Evolutionary conservation across 2,888 invertebrate genomes (phyloP).

Genomic region (Chorisops tibialis): DNA sequence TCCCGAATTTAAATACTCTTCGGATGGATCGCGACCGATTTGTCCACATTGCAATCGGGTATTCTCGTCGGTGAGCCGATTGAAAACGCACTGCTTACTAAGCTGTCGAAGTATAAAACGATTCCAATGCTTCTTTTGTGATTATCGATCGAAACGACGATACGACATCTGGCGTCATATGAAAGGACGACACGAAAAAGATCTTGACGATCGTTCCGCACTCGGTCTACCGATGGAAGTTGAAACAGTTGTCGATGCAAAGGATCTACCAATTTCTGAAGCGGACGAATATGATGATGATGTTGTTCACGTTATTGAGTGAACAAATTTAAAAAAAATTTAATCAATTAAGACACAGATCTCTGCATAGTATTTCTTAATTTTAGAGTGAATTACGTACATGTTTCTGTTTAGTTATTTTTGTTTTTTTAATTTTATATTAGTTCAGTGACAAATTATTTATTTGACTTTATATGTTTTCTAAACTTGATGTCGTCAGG

Average conservation of each 20-base stretch:
- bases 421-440: too few relatives aligned
- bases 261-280: slow-evolving; percentile 16
- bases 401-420: too few relatives aligned
- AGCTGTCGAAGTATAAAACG: slow-evolving; percentile 32
- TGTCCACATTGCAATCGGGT: slow-evolving; percentile 31
- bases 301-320: slow-evolving; percentile 26
- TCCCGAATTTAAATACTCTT: background rate
- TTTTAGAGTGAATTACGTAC: too few relatives aligned
- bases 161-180: slow-evolving; percentile 33
- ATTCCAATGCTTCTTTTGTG: slow-evolving; percentile 34
- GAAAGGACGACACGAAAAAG: slow-evolving; percentile 29
- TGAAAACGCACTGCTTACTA: slow-evolving; percentile 30
- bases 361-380: too few relatives aligned
- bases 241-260: slow-evolving; percentile 27
- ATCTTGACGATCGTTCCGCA: slow-evolving; percentile 9
- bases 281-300: slow-evolving; percentile 16
- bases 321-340: background rate
- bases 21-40: slow-evolving; percentile 14
- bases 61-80: slow-evolving; percentile 25
- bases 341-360: too few relatives aligned
- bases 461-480: too few relatives aligned
- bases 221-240: slow-evolving; percentile 30
- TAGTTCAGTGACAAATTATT: too few relatives aligned
- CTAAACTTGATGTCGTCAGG: too few relatives aligned
- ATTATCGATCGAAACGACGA: slow-evolving; percentile 32